Evolutionary conservation across 2,888 invertebrate species (phyloP), one percentile per base, ranked within the genome.

Genomic region (Parapristionchus giblindavisi): DNA sequence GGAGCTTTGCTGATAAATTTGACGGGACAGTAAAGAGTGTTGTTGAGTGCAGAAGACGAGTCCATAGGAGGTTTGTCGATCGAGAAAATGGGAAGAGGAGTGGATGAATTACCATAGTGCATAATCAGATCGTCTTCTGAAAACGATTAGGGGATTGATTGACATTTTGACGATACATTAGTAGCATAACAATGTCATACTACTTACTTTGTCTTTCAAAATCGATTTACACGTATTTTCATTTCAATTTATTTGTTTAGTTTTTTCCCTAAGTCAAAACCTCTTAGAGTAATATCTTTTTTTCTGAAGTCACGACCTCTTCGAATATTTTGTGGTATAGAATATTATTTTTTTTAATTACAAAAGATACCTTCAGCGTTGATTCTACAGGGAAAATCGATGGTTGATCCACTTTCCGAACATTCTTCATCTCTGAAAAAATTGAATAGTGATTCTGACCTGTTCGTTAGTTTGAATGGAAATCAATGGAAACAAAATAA

Each of bases 11-110:
- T 79, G 24, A 85, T 78, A 66, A 80, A 85, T 72, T 81, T 79
- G 17, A 84, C 81, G 6, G 85, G 85, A 68, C 84, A 84, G 38
- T 79, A 76, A 14, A 85, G 78, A 1, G 83, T 83, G 66, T 81
- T 84, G 29, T 77, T 76, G 21, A 85, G 78, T 4, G 84, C 83
- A 21, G 79, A 73, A 8, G 82, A 78, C 34, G 80, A 80, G 73
- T 84, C 84, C 60, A 85, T 75, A 11, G 85, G 84, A 29, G 79
- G 80, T 32, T 81, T 77, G 72, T 84, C 81, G 17, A 79, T 80
- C 48, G 79, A 79, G 76, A 76, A 83, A 0, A 83, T 79, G n/a
- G 82, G 80, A n/a, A 83, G 70, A 17, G 77, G 77, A 1, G 48
- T 36, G 17, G 36, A 68, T 17, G 51, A 40, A 29, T 76, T 78